Base-by-base conservation (phyloP, 2,113 vertebrate species). In the Pachycephala philippinensis region DNA sequence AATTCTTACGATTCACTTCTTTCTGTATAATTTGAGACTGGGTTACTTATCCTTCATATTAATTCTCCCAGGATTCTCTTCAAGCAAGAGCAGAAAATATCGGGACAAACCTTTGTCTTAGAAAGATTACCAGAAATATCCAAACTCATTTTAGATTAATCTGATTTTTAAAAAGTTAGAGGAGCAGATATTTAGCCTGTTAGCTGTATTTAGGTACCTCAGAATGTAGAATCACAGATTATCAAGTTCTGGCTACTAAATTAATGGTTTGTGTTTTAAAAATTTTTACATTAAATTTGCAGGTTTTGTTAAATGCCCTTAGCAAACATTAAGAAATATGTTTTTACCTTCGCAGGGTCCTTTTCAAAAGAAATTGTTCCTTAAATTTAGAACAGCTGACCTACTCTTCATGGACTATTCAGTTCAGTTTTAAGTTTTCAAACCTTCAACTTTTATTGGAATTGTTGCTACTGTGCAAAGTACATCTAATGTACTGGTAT, bases 401-500 rank as follows among this genome's bases (percentile, higher is more conserved):
- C 70, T 88, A 7, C 2, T 86, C 20, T 87, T 78, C 35, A n/a
- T 20, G 20, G 7, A 69, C 20, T 53, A 49, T 50, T 63, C 45
- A 68, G 20, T 66, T 53, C 10, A 90, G 27, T 81, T 95, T 76
- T 61, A 87, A 71, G 18, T 71, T 87, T 94, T 68, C 33, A 85
- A 42, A 86, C 7, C 11, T 77, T 68, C 30, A 93, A 4, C 9
- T 71, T 87, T 84, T 83, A 33, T 88, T 81, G 35, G 16, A 84
- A 76, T 50, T 59, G 11, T 59, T 91, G 16, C 21, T 72, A 76
- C 15, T 53, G 10, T 86, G 56, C 50, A 87, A 90, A 96, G 21
- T 18, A 74, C 17, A 11, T 63, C 17, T n/a, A 33, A 50, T 53
- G 13, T 81, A 68, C 14, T 54, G 14, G 15, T 74, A 90, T 88